Percentiles rank a stretch among this genome's conserved stretches.
Evolutionary conservation across 2,113 vertebrate species (phyloP).

Genomic region (Orientallactaga bullata): DNA sequence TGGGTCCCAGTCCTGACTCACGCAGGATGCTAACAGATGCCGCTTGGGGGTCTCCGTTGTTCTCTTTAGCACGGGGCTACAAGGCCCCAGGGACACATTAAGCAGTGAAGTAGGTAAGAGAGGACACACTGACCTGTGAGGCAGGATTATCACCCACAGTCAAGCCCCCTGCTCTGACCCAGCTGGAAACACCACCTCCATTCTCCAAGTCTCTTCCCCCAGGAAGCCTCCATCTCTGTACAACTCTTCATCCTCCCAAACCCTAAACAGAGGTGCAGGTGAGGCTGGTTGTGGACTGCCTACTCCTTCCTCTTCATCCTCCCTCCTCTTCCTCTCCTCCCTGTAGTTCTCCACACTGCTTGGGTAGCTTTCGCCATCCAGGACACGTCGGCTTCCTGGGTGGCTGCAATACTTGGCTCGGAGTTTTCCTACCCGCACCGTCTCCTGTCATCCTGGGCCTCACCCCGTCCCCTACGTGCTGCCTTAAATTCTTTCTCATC

Average conservation of each 20-base stretch:
- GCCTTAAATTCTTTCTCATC: background rate
- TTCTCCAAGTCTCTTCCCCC: background rate
- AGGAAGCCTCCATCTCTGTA: background rate
- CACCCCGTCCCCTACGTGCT: background rate
- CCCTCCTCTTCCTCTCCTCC: background rate
- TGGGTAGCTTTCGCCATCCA: background rate
- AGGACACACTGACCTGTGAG: background rate
- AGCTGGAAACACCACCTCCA: background rate
- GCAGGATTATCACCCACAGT: rapidly evolving
- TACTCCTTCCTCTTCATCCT: background rate
- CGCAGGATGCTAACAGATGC: background rate
- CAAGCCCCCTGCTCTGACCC: background rate
- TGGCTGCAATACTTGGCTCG: background rate
- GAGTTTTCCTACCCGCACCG: background rate
- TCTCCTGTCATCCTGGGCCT: background rate
- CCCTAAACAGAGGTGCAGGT: rapidly evolving
- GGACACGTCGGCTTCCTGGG: background rate
- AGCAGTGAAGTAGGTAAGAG: background rate
- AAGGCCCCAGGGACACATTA: background rate
- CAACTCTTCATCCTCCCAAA: too few species aligned
- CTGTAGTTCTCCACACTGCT: rapidly evolving
- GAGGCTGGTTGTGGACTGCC: rapidly evolving
- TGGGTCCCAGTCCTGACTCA: background rate
- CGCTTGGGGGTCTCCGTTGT: background rate
- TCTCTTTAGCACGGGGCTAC: background rate